phyloP scores from a whole-genome alignment of 1,140 invertebrate genomes.

The Apis cerana region DNA sequence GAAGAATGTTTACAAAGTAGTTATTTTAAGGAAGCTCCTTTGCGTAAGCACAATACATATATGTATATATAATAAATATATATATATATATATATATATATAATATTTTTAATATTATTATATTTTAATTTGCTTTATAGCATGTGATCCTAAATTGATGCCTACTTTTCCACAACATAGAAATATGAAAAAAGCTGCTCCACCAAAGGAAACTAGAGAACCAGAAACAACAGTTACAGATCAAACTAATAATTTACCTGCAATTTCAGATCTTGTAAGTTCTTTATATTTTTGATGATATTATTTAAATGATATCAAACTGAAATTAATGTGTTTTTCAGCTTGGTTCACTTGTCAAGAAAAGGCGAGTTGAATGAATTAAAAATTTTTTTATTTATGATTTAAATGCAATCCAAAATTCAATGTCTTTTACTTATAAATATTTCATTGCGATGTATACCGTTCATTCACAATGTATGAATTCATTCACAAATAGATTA shows the following conservation, averaged over 20 bases:
- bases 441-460: slow-evolving; percentile 22
- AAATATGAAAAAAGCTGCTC: slow-evolving; percentile 87
- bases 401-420: background rate
- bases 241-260: slow-evolving; percentile 87
- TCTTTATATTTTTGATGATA: background rate
- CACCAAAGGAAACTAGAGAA: slow-evolving; percentile 80
- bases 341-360: slow-evolving; percentile 88
- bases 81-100: background rate
- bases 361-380: slow-evolving; percentile 84
- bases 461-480: slow-evolving; percentile 1
- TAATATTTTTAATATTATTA: slow-evolving; percentile 1
- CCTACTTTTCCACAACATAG: slow-evolving; percentile 98
- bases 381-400: slow-evolving; percentile 1
- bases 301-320: background rate
- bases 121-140: slow-evolving; percentile 80
- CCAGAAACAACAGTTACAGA: slow-evolving; percentile 84
- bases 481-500: slow-evolving; percentile 27
- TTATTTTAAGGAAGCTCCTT: slow-evolving; percentile 96
- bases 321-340: slow-evolving; percentile 67
- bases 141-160: slow-evolving; percentile 97
- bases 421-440: slow-evolving; percentile 15
- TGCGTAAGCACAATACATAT: slow-evolving; percentile 87
- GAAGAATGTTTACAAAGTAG: slow-evolving; percentile 96
- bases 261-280: slow-evolving; percentile 88
- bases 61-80: no score